A percentile compares a stretch with the other conserved stretches of the same genome.
Evolutionary conservation across 1,140 invertebrate species (phyloP).

Genomic region (Holotrichia oblita): DNA sequence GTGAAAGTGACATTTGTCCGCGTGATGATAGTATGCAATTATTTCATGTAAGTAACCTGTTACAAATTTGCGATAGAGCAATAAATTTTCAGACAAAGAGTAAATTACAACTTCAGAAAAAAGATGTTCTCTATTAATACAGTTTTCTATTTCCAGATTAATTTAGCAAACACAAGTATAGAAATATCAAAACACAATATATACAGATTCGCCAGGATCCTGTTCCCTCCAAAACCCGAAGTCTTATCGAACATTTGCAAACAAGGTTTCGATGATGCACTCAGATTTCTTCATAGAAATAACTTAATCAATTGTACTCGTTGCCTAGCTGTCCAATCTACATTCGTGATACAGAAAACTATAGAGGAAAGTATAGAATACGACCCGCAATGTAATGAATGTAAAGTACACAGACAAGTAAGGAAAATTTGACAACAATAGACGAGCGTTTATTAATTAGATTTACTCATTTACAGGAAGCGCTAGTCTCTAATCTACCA

Average conservation of each 20-base stretch:
- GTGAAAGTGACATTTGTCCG: constrained; percentile 98
- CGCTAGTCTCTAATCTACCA: constrained; percentile 84
- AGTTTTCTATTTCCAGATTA: constrained; percentile 80
- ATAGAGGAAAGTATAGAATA: constrained; percentile 75
- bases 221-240: constrained; percentile 95
- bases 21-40: constrained; percentile 86
- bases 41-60: constrained; percentile 73
- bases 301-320: constrained; percentile 88
- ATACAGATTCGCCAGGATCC: constrained; percentile 87
- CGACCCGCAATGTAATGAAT: constrained; percentile 84
- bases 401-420: constrained; percentile 84
- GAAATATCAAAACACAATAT: constrained; percentile 93
- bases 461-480: constrained; percentile 69
- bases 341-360: constrained; percentile 78
- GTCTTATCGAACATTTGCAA: constrained; percentile 94
- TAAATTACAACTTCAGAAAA: no score
- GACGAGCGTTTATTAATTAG: neutral
- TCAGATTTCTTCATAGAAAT: constrained; percentile 91
- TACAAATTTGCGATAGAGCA: constrained; percentile 35
- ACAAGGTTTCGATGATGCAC: constrained; percentile 96
- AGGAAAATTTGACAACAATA: constrained; percentile 42
- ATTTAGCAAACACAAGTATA: constrained; percentile 94
- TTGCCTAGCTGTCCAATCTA: constrained; percentile 84
- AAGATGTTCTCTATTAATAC: no score
- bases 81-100: constrained; percentile 52